Evolutionary conservation across 1,140 invertebrate species (phyloP).

Genomic region (Drosophila albomicans): DNA sequence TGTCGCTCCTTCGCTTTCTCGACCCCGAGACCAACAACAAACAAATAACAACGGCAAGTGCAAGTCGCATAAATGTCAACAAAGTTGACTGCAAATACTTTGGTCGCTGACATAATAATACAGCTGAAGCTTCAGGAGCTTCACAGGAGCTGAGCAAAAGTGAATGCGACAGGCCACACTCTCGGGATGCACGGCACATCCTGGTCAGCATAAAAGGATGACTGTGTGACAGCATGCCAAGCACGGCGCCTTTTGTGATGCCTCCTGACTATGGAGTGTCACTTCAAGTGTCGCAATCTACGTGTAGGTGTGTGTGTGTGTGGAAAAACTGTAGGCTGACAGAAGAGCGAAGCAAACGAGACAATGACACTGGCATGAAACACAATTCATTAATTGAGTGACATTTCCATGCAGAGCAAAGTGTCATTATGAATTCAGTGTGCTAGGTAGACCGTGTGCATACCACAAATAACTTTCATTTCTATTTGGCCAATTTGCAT

Average conservation of each 20-base stretch:
- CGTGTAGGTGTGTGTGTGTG: not conserved
- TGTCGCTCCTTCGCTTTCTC: no score
- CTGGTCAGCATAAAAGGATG: conserved; percentile 19
- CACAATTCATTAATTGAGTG: not conserved
- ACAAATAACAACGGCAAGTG: conserved; percentile 39
- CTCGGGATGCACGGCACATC: conserved; percentile 29
- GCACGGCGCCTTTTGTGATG: conserved; percentile 19
- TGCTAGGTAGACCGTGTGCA: conserved; percentile 7
- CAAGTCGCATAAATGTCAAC: conserved; percentile 76
- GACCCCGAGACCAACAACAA: no score
- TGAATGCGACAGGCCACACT: conserved; percentile 57
- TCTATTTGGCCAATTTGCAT: conserved; percentile 39
- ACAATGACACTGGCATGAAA: not conserved
- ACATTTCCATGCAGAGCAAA: conserved; percentile 4
- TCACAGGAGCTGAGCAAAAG: conserved; percentile 28
- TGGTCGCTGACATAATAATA: conserved; percentile 70
- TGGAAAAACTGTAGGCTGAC: not conserved
- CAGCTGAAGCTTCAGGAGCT: conserved; percentile 34
- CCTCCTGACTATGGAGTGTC: not conserved
- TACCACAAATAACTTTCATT: conserved; percentile 22
- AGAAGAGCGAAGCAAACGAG: not conserved
- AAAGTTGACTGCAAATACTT: conserved; percentile 75
- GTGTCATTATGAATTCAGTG: not conserved
- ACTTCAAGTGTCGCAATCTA: conserved; percentile 19
- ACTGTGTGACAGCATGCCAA: conserved; percentile 8